Percentiles rank a stretch among this genome's conserved stretches.
These are phyloP conservation scores for Patiria pectinifera DNA, from an alignment of 53 echinoderm and acorn worm species.

Conservation along the genomic window DNA sequence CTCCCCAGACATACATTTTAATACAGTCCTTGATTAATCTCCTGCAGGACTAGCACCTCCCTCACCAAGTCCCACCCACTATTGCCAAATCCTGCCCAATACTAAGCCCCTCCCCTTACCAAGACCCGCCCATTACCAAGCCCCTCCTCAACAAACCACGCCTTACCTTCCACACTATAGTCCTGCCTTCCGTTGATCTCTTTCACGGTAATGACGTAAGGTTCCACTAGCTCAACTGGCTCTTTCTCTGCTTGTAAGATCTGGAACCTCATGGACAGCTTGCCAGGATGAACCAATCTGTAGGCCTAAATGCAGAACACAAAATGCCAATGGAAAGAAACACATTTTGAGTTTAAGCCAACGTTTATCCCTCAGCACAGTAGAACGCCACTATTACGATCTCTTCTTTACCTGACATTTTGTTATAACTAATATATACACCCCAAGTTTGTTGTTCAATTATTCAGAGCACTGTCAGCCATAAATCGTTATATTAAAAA, in stretches of 20 bases:
- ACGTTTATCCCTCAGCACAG: no score
- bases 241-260: conserved; percentile 76
- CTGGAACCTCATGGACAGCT: conserved; percentile 71
- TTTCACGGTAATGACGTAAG: conserved; percentile 73
- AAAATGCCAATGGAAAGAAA: not conserved
- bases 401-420: no score
- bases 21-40: no score
- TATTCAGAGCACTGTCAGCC: no score
- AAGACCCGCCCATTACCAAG: not conserved
- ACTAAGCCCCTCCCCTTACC: not conserved
- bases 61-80: not conserved
- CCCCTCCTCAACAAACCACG: not conserved
- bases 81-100: not conserved
- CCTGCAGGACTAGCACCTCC: no score
- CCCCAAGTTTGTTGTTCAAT: no score
- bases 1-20: no score
- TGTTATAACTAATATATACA: no score
- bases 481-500: no score
- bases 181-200: conserved; percentile 85
- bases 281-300: conserved; percentile 75
- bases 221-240: conserved; percentile 59
- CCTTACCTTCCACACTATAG: conserved; percentile 70
- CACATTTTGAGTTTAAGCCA: no score
- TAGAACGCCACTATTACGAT: no score
- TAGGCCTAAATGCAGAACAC: conserved; percentile 70